Percentiles rank a stretch among this genome's conserved stretches.
These are phyloP conservation scores for Ceraclea dissimilis DNA, from an alignment of 2,888 invertebrate species.

Conservation along the genomic window DNA sequence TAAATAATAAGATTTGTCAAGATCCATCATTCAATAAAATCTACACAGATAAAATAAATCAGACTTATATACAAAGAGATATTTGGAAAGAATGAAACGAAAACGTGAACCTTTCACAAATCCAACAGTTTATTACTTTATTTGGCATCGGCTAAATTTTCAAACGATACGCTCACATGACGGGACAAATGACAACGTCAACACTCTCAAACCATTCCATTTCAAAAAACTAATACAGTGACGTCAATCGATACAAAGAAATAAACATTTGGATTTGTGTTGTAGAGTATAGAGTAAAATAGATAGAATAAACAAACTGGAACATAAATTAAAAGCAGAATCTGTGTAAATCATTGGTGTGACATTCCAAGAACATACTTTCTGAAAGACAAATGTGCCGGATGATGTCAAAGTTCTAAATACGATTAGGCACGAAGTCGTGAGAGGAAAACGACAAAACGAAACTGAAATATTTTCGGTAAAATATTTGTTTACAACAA, in stretches of 20 bases:
- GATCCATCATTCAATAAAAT: neutral
- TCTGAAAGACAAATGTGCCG: no score
- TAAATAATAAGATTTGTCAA: no score
- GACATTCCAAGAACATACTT: neutral
- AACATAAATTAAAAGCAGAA: neutral
- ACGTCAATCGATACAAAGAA: neutral
- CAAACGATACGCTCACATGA: neutral
- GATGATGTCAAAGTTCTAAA: no score
- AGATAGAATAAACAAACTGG: neutral
- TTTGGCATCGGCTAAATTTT: neutral
- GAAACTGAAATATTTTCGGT: no score
- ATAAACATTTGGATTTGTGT: neutral
- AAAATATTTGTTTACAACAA: no score
- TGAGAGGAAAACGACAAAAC: no score
- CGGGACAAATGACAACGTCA: neutral
- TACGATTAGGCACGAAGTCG: no score
- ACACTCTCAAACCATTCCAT: neutral
- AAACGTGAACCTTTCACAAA: neutral
- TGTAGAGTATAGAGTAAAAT: neutral
- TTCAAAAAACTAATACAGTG: no score
- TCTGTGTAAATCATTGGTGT: neutral
- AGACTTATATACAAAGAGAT: neutral
- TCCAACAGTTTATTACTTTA: neutral
- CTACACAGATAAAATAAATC: neutral
- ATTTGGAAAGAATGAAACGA: neutral